Evolutionary conservation across 2,888 invertebrate species (phyloP).

Genomic region (Linnaemya tessellans): DNA sequence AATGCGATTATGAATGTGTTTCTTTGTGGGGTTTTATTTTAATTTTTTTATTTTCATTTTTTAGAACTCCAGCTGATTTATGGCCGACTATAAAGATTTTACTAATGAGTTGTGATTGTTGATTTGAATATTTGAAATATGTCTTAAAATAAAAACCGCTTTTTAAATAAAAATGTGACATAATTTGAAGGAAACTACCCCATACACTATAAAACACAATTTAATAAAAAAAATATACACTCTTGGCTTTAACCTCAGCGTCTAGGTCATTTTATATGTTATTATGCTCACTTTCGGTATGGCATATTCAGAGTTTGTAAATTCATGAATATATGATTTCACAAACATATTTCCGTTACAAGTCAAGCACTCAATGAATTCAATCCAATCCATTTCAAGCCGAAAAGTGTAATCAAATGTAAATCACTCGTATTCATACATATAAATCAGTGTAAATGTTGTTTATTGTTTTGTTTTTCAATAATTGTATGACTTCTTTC

Average conservation of each 20-base stretch:
- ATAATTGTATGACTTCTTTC: constrained; percentile 71
- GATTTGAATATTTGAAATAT: constrained; percentile 4
- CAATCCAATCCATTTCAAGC: constrained; percentile 30
- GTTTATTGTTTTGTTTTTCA: constrained; percentile 57
- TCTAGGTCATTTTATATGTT: constrained; percentile 1
- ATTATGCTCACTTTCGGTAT: not conserved
- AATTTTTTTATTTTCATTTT: not conserved
- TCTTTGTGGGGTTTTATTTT: not conserved
- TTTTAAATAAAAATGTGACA: constrained; percentile 15
- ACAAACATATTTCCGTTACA: constrained; percentile 69
- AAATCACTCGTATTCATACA: constrained; percentile 44
- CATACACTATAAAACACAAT: not conserved
- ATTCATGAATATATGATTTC: constrained; percentile 71
- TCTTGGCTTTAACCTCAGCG: constrained; percentile 5
- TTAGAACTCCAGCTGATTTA: constrained; percentile 48
- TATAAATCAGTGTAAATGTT: constrained; percentile 56
- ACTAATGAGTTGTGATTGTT: constrained; percentile 54
- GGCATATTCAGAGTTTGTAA: constrained; percentile 29
- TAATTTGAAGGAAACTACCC: not conserved
- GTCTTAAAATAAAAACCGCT: not conserved
- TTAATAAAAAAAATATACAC: not conserved
- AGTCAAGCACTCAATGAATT: constrained; percentile 44
- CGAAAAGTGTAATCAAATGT: constrained; percentile 17
- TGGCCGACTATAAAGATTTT: constrained; percentile 43
- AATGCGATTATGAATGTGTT: constrained; percentile 9